Conservation (phyloP, 64 coral and sea anemone species). For the Porites lutea region DNA sequence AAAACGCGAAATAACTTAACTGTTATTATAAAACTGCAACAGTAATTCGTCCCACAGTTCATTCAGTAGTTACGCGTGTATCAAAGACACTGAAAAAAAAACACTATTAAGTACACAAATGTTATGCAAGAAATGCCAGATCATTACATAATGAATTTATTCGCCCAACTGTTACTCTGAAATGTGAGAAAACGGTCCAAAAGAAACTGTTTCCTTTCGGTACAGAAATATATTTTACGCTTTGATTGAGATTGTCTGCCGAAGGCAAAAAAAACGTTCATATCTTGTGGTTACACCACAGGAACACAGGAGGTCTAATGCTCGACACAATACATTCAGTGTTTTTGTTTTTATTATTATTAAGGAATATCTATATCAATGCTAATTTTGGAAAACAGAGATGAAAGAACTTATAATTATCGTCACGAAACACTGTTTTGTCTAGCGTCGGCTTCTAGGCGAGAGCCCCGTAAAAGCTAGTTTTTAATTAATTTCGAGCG, state of each 20-base stretch:
- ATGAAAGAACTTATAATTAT: neutral
- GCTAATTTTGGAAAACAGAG: neutral
- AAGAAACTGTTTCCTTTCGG: no score
- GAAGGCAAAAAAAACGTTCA: neutral
- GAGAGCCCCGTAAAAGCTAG: neutral
- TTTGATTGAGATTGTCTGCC: neutral
- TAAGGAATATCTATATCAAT: neutral
- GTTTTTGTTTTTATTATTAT: neutral
- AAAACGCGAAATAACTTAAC: no score
- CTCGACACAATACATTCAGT: neutral
- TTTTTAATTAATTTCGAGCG: neutral
- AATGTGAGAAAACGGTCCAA: no score
- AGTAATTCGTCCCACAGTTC: no score
- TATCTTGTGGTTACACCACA: constrained; percentile 31
- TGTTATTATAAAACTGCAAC: no score
- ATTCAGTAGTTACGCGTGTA: no score
- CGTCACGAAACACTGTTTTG: neutral
- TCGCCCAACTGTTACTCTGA: no score
- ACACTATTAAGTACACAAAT: no score
- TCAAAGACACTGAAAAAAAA: no score
- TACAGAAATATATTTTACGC: neutral
- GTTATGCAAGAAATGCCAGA: no score
- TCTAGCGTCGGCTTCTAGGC: neutral
- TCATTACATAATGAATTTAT: no score
- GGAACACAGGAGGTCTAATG: no score